Percentiles rank a stretch among this genome's conserved stretches.
phyloP scores from a whole-genome alignment of 2,113 vertebrate species.

The Dinomys branickii region DNA sequence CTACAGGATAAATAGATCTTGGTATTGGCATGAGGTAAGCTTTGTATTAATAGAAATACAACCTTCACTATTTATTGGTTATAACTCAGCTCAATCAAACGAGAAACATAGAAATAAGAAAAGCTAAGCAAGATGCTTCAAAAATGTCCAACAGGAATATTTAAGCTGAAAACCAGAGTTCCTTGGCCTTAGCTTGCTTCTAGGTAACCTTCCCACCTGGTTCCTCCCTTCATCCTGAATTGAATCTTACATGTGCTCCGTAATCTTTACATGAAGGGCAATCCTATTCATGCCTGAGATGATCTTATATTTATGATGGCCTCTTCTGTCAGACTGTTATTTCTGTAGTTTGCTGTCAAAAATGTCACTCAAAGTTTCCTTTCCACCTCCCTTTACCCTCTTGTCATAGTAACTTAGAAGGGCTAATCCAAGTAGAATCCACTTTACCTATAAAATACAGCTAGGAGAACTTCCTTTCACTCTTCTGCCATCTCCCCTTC shows the following conservation, averaged over 20 bases:
- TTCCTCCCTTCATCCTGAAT: background rate
- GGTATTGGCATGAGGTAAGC: conserved; percentile 56
- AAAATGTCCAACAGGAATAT: conserved; percentile 43
- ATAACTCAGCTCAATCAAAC: conserved; percentile 41
- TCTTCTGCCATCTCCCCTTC: background rate
- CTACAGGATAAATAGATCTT: conserved; percentile 74
- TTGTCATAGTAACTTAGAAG: conserved; percentile 77
- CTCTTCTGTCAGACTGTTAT: conserved; percentile 82
- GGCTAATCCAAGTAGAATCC: conserved; percentile 73
- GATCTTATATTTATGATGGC: conserved; percentile 74
- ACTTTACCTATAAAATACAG: conserved; percentile 70
- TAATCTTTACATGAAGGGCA: conserved; percentile 57
- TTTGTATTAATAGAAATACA: conserved; percentile 49
- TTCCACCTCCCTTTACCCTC: conserved; percentile 75
- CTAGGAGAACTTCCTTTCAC: background rate
- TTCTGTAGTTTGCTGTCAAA: conserved; percentile 83
- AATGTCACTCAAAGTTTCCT: conserved; percentile 74
- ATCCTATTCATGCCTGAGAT: conserved; percentile 68
- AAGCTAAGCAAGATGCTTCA: background rate
- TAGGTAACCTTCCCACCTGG: background rate
- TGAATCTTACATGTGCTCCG: conserved; percentile 25
- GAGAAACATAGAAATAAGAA: conserved; percentile 46
- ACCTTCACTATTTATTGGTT: conserved; percentile 68
- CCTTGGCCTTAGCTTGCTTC: conserved; percentile 21
- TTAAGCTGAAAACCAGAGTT: conserved; percentile 47